phyloP scores from a whole-genome alignment of 2,113 vertebrate genomes.

The Poeciliopsis occidentalis region DNA sequence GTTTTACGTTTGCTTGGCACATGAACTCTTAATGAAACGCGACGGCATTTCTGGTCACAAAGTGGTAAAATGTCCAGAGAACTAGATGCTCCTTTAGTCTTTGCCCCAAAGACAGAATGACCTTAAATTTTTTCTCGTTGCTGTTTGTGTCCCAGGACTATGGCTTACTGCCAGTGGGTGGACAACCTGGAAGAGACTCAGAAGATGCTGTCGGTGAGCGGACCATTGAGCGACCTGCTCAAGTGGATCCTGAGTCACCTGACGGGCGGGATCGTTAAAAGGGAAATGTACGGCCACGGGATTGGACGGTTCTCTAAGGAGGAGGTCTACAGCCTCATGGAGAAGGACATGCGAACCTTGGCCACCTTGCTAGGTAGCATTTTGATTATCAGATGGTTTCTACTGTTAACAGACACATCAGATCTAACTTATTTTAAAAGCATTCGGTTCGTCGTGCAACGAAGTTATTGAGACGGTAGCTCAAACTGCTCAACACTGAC shows the following conservation, averaged over 20 bases:
- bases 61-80: not conserved
- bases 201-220: conserved; percentile 93
- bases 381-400: not conserved
- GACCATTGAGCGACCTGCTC: conserved; percentile 92
- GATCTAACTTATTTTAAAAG: not conserved
- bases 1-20: not conserved
- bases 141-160: conserved; percentile 82
- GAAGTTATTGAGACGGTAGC: not conserved
- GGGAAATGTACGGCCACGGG: conserved; percentile 97
- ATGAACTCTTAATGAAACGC: not conserved
- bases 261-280: conserved; percentile 92
- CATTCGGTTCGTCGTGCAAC: not conserved
- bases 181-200: conserved; percentile 96
- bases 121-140: not conserved
- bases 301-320: conserved; percentile 97
- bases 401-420: not conserved
- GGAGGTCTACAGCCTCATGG: conserved; percentile 94
- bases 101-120: not conserved
- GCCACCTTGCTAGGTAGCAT: conserved; percentile 88
- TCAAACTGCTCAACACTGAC: conserved; percentile 29
- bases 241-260: conserved; percentile 96
- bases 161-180: conserved; percentile 98
- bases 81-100: not conserved
- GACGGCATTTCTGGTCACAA: not conserved
- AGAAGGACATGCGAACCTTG: conserved; percentile 97